Base-by-base conservation (phyloP, 2,797 vertebrate genomes). In the Sphenopsis melanotis region DNA sequence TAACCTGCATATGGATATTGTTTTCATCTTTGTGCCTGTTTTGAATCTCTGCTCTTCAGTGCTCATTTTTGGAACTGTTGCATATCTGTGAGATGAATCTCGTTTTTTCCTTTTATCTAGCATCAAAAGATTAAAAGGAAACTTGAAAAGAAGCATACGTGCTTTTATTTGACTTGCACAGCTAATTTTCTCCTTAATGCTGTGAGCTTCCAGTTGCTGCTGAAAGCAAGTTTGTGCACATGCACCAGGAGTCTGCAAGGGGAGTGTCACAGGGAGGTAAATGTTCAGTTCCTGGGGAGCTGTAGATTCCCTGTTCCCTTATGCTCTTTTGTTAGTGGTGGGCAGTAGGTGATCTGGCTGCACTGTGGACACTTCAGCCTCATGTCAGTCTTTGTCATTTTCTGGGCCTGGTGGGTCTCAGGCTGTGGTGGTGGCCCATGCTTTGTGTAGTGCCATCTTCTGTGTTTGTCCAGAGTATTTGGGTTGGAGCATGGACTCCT, bases 91-190 rank as follows among this genome's bases (percentile, higher is more conserved):
- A 92, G 69, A 68, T 69, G 24, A 47, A 78, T 82, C 61, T 89
- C 56, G 29, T 18, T 69, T 88, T 70, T 91, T 60, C 24, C 89
- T 96, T 97, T 96, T 79, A 95, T 96, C 83, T 91, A 30, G 24
- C 70, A 93, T 92, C 71, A 83, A 78, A 96, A 88, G 80, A 94
- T 87, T 53, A 87, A 94, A 94, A 86, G 46, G 23, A 93, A 88
- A 82, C 91, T 92, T 94, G 77, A 95, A 94, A 93, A 96, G 86
- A 74, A 79, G 71, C n/a, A 49, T 59, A 44, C 0, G 0, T 19
- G 82, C 53, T 83, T 94, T 94, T 37, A 70, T 89, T 94, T 91
- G 71, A 93, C 61, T 85, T 94, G 82, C 91, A 78, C 53, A 68
- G 70, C 11, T 94, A 22, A 69, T 91, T 80, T 85, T 89, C 36